These are phyloP conservation scores for Nasonia oneida DNA, from an alignment of 2,888 invertebrate species.

Conservation along the genomic window DNA sequence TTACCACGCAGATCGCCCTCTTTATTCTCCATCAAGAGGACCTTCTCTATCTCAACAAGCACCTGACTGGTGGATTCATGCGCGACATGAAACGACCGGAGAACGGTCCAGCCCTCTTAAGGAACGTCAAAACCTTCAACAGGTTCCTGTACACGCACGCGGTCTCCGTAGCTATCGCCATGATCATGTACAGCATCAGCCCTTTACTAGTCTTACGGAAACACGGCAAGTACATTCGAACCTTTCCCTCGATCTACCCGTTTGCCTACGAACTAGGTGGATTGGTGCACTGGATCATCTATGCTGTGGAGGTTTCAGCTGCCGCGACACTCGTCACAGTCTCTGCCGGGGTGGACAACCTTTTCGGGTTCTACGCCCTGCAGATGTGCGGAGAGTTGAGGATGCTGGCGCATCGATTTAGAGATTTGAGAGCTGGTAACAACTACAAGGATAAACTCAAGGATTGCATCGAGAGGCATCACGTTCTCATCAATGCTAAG, in stretches of 20 bases:
- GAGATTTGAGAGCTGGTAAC: constrained; percentile 28
- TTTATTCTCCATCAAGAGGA: not conserved
- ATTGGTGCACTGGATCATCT: constrained; percentile 23
- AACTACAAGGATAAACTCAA: constrained; percentile 56
- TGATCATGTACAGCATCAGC: not conserved
- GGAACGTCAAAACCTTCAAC: not conserved
- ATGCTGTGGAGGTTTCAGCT: not conserved
- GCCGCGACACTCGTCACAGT: constrained; percentile 18
- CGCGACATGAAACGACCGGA: not conserved
- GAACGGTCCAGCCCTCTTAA: not conserved
- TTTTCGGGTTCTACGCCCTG: constrained; percentile 67
- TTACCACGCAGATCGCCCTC: not conserved
- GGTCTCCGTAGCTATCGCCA: not conserved
- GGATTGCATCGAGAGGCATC: constrained; percentile 63
- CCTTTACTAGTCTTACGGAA: not conserved
- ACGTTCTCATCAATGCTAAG: constrained; percentile 59
- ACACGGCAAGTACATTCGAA: constrained; percentile 36
- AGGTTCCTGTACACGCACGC: not conserved
- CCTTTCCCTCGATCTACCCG: not conserved
- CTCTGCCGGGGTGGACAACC: constrained; percentile 63
- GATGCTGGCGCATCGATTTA: constrained; percentile 58
- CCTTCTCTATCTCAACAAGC: not conserved
- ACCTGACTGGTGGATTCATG: not conserved
- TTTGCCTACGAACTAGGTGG: constrained; percentile 12
- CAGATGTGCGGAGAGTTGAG: constrained; percentile 60